phyloP scores from a whole-genome alignment of 2,113 vertebrate species.

The Gracilinanus agilis region DNA sequence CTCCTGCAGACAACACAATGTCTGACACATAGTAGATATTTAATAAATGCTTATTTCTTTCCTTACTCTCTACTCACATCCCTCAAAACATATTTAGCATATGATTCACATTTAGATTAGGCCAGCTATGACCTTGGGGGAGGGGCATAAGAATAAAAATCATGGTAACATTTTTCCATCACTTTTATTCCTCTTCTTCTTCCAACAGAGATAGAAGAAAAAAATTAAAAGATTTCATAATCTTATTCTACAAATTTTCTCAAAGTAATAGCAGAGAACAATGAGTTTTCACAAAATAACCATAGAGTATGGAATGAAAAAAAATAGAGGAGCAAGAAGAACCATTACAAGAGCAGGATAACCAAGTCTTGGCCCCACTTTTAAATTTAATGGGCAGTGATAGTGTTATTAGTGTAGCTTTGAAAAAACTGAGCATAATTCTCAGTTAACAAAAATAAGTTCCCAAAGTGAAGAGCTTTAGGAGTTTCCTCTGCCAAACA shows the following conservation, averaged over 20 bases:
- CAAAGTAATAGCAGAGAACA: constrained; percentile 38
- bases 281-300: not conserved
- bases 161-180: constrained; percentile 49
- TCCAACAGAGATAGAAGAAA: not conserved
- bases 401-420: not conserved
- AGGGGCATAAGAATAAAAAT: constrained; percentile 6
- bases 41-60: not conserved
- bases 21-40: not conserved
- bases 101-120: constrained; percentile 40
- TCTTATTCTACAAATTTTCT: constrained; percentile 31
- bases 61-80: not conserved
- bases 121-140: constrained; percentile 26
- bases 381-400: not conserved
- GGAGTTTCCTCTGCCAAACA: not conserved
- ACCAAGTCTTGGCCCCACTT: not conserved
- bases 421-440: not conserved
- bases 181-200: not conserved
- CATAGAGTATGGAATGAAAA: not conserved
- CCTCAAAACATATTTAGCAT: constrained; percentile 21
- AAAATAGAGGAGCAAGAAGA: not conserved
- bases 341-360: not conserved
- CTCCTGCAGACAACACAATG: not conserved
- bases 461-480: not conserved
- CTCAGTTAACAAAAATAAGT: not conserved
- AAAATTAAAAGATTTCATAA: constrained; percentile 25